Conservation (phyloP, 2,888 invertebrate genomes). For the Julus scanicus region DNA sequence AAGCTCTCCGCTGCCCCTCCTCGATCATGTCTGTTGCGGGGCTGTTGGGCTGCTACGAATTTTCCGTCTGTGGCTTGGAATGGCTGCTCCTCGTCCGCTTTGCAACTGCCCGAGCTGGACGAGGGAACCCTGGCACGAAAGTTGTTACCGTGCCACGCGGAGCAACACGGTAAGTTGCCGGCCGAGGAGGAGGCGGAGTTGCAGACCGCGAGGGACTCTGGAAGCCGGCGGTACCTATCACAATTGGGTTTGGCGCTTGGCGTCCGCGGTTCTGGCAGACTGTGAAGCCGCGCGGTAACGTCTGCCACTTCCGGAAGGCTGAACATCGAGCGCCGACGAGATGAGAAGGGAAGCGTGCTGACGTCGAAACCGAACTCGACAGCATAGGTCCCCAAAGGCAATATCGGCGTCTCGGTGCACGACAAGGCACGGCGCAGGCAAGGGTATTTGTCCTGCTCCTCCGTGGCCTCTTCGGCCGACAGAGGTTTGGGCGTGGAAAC, state of each 20-base stretch:
- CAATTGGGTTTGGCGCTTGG: not conserved
- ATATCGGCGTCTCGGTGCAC: conserved; percentile 56
- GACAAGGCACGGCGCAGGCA: conserved; percentile 57
- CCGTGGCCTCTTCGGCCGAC: not conserved
- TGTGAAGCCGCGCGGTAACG: not conserved
- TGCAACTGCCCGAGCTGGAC: not conserved
- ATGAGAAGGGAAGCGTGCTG: conserved; percentile 51
- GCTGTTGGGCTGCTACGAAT: not conserved
- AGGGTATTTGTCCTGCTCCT: conserved; percentile 55
- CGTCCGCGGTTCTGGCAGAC: not conserved
- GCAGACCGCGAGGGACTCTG: not conserved
- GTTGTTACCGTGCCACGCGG: not conserved
- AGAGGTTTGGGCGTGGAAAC: not conserved
- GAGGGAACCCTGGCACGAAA: not conserved
- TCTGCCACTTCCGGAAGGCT: not conserved
- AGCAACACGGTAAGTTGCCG: not conserved
- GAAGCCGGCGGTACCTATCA: not conserved
- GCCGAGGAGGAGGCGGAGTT: not conserved
- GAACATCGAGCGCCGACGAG: not conserved
- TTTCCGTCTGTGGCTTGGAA: not conserved
- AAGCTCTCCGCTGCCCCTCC: not conserved
- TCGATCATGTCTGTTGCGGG: not conserved
- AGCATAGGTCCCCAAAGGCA: conserved; percentile 56
- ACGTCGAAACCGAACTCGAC: conserved; percentile 57
- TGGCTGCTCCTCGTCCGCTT: not conserved